These are phyloP conservation scores for Parasteatoda tepidariorum DNA, from an alignment of 1,140 invertebrate genomes.

Conservation along the genomic window DNA sequence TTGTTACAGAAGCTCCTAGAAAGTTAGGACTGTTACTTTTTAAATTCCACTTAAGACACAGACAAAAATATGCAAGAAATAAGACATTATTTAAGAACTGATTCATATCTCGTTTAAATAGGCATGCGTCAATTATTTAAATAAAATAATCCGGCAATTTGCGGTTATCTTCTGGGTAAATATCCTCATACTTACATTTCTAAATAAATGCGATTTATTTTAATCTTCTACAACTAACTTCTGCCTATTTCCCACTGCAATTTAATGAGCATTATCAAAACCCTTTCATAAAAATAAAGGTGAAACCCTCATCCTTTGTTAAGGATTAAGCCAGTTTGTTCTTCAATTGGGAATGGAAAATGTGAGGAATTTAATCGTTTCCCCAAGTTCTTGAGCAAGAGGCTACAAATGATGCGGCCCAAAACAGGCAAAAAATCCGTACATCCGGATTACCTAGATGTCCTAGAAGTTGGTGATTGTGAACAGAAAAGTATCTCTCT, in stretches of 20 bases:
- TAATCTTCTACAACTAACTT: not conserved
- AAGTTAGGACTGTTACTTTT: too few relatives aligned
- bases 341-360: slow-evolving; percentile 1
- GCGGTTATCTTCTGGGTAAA: too few relatives aligned
- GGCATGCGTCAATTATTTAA: too few relatives aligned
- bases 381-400: not conserved
- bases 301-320: not conserved
- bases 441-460: slow-evolving; percentile 18
- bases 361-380: slow-evolving; percentile 22
- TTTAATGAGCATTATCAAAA: not conserved
- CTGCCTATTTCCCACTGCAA: not conserved
- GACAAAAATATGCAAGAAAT: too few relatives aligned
- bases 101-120: too few relatives aligned
- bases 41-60: too few relatives aligned
- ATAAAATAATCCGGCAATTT: too few relatives aligned
- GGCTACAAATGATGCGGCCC: not conserved
- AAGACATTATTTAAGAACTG: too few relatives aligned
- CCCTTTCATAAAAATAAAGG: not conserved
- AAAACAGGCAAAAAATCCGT: not conserved
- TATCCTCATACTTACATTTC: too few relatives aligned
- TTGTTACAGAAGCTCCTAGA: too few relatives aligned
- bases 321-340: slow-evolving; percentile 3
- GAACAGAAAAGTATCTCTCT: not conserved
- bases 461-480: not conserved
- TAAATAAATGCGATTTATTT: not conserved